phyloP scores from a whole-genome alignment of 2,888 invertebrate species.

The Euspilapteryx auroguttella region DNA sequence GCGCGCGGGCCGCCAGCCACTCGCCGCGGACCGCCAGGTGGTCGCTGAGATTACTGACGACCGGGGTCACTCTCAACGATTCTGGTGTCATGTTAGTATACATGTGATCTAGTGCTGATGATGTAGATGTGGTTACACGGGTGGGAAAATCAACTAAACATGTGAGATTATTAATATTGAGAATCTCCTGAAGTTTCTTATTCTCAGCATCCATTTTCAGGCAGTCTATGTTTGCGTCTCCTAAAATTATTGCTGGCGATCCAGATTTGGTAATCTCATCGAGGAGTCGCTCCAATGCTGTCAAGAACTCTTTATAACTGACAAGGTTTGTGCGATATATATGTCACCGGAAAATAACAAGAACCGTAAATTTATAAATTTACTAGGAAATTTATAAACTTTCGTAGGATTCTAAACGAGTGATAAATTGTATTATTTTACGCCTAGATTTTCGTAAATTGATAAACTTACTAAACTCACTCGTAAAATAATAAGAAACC shows the following conservation, averaged over 20 bases:
- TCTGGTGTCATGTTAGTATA: not conserved
- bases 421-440: too few species aligned
- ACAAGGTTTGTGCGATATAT: too few species aligned
- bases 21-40: conserved; percentile 2
- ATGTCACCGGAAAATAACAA: too few species aligned
- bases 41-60: conserved; percentile 1
- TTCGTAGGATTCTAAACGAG: too few species aligned
- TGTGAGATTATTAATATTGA: not conserved
- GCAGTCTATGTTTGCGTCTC: not conserved
- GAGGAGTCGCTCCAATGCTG: not conserved
- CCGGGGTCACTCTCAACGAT: not conserved
- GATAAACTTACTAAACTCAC: too few species aligned
- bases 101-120: not conserved
- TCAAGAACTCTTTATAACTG: not conserved
- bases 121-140: not conserved
- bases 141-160: not conserved
- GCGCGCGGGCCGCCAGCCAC: not conserved
- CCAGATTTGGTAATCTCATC: too few species aligned
- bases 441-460: too few species aligned
- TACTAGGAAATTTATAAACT: too few species aligned
- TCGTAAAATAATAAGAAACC: too few species aligned
- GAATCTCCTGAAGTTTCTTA: not conserved
- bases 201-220: not conserved
- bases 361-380: too few species aligned
- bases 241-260: not conserved